Percentiles rank a stretch among this genome's conserved stretches.
These are phyloP conservation scores for Dolichopus griseipennis DNA, from an alignment of 2,888 invertebrate genomes.

Conservation along the genomic window DNA sequence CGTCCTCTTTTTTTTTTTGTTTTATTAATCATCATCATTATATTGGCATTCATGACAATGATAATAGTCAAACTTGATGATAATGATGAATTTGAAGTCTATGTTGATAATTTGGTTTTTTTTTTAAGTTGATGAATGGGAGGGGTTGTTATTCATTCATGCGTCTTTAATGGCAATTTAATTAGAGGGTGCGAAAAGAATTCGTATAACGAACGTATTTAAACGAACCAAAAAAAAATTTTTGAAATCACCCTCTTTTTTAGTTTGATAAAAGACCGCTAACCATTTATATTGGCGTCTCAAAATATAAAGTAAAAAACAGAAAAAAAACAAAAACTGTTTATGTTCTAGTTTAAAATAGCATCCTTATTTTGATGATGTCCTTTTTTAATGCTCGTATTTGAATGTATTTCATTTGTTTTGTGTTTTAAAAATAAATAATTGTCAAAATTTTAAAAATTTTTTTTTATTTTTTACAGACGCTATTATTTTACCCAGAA, in stretches of 20 bases:
- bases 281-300: no score
- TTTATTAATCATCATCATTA: not conserved
- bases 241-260: not conserved
- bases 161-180: constrained; percentile 1
- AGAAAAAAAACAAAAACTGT: not conserved
- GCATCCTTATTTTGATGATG: not conserved
- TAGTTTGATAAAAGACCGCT: not conserved
- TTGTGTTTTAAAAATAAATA: no score
- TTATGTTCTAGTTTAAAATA: not conserved
- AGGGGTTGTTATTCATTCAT: not conserved
- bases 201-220: not conserved
- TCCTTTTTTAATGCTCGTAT: not conserved
- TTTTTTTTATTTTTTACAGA: no score
- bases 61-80: not conserved
- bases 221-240: not conserved
- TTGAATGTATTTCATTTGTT: no score
- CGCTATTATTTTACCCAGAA: no score
- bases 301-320: not conserved
- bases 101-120: not conserved
- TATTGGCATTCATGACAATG: no score
- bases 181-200: not conserved
- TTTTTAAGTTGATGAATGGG: no score
- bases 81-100: not conserved
- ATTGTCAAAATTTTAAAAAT: no score
- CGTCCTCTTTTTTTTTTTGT: not conserved